Evolutionary conservation across 2,888 invertebrate genomes (phyloP).

Genomic region (Smittia sp.): DNA sequence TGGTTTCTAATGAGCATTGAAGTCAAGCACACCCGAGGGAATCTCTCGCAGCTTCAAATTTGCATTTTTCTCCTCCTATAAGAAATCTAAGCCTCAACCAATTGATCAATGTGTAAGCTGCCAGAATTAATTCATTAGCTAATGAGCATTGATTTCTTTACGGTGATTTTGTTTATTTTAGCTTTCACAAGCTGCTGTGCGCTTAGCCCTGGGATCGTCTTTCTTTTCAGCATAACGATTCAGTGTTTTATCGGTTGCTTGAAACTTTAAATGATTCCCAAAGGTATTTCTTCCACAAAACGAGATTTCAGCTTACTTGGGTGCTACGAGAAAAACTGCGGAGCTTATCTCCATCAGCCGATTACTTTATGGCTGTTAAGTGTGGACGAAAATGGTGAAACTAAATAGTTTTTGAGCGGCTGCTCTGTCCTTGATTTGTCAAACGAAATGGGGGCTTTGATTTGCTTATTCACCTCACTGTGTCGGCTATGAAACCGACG

Average conservation of each 20-base stretch:
- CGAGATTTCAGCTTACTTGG: too few species aligned
- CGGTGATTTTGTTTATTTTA: slow-evolving; percentile 5
- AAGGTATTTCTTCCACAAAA: too few species aligned
- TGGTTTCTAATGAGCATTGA: background rate
- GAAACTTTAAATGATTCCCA: too few species aligned
- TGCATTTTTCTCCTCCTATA: slow-evolving; percentile 16
- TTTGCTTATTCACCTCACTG: too few species aligned
- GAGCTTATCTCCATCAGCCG: too few species aligned
- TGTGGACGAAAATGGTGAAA: slow-evolving; percentile 30
- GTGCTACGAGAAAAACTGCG: too few species aligned
- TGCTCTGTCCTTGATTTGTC: too few species aligned
- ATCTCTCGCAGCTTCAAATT: slow-evolving; percentile 14
- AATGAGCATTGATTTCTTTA: slow-evolving; percentile 29
- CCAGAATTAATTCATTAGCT: slow-evolving; percentile 38
- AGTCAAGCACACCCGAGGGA: too few species aligned
- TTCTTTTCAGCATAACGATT: background rate
- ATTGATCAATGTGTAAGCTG: slow-evolving; percentile 12
- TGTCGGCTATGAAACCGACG: too few species aligned
- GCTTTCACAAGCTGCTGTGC: background rate
- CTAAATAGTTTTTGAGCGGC: too few species aligned
- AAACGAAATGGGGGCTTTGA: too few species aligned
- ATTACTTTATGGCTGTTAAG: slow-evolving; percentile 37
- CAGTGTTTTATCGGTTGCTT: too few species aligned
- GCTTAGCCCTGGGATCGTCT: background rate
- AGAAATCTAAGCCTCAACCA: background rate